These are phyloP conservation scores for Drosophila sucinea DNA, from an alignment of 1,140 invertebrate genomes.

Conservation along the genomic window DNA sequence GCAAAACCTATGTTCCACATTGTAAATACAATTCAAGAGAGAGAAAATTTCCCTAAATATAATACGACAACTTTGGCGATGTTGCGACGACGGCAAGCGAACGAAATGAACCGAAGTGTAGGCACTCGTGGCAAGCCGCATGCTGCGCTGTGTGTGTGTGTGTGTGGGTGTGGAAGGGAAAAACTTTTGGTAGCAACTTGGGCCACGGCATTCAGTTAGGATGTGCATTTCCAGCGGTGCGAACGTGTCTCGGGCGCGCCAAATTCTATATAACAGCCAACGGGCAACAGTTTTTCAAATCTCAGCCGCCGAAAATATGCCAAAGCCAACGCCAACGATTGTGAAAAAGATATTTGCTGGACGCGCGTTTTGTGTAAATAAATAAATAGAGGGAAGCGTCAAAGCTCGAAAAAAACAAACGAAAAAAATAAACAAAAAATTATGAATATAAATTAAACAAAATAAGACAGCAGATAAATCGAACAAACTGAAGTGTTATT, in stretches of 20 bases:
- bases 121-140: neutral
- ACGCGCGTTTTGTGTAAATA: slow-evolving; percentile 66
- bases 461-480: neutral
- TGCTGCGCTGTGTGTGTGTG: slow-evolving; percentile 5
- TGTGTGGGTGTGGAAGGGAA: slow-evolving; percentile 38
- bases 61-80: slow-evolving; percentile 15
- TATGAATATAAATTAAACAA: neutral
- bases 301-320: slow-evolving; percentile 33
- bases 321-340: slow-evolving; percentile 36
- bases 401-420: slow-evolving; percentile 9
- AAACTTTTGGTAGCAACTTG: slow-evolving; percentile 64
- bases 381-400: slow-evolving; percentile 33
- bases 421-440: slow-evolving; percentile 15
- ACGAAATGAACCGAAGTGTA: slow-evolving; percentile 29
- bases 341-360: slow-evolving; percentile 43
- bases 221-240: slow-evolving; percentile 81
- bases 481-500: neutral
- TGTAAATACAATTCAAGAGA: neutral
- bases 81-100: slow-evolving; percentile 17
- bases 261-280: slow-evolving; percentile 34
- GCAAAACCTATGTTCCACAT: slow-evolving; percentile 21
- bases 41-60: slow-evolving; percentile 59
- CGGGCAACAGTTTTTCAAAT: slow-evolving; percentile 34
- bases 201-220: slow-evolving; percentile 71
- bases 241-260: slow-evolving; percentile 77